phyloP scores from a whole-genome alignment of 2,888 invertebrate genomes.

The Chloroclysta siterata region DNA sequence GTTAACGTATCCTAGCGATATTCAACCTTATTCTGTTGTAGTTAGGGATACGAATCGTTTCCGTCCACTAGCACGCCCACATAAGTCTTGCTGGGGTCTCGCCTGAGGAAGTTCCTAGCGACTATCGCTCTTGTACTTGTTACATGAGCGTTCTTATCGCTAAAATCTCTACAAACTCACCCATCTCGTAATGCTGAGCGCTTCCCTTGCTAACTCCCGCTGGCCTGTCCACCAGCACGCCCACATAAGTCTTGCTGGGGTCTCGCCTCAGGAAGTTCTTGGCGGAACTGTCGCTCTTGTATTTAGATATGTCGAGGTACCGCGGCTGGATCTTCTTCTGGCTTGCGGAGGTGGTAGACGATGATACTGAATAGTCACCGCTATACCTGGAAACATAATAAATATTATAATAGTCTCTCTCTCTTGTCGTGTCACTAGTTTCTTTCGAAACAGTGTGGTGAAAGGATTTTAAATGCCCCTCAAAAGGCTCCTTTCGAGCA shows the following conservation, averaged over 20 bases:
- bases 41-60: too few relatives aligned
- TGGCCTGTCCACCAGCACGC: conserved; percentile 56
- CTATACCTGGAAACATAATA: conserved; percentile 66
- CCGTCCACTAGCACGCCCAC: conserved; percentile 64
- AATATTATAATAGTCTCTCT: too few relatives aligned
- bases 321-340: conserved; percentile 71
- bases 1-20: too few relatives aligned
- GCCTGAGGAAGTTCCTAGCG: conserved; percentile 77
- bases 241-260: conserved; percentile 82
- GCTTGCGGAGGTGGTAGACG: conserved; percentile 74
- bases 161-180: conserved; percentile 49
- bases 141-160: too few relatives aligned
- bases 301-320: conserved; percentile 87
- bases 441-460: too few relatives aligned
- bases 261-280: conserved; percentile 82
- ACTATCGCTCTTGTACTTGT: conserved; percentile 51
- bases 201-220: conserved; percentile 67
- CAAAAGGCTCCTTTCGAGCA: too few relatives aligned
- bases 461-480: too few relatives aligned
- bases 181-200: conserved; percentile 77
- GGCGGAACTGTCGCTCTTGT: conserved; percentile 80
- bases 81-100: conserved; percentile 85
- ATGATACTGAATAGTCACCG: conserved; percentile 81
- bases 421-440: too few relatives aligned
- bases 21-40: too few relatives aligned